These are phyloP conservation scores for Dasyornis broadbenti DNA, from an alignment of 2,113 vertebrate genomes.

Conservation along the genomic window DNA sequence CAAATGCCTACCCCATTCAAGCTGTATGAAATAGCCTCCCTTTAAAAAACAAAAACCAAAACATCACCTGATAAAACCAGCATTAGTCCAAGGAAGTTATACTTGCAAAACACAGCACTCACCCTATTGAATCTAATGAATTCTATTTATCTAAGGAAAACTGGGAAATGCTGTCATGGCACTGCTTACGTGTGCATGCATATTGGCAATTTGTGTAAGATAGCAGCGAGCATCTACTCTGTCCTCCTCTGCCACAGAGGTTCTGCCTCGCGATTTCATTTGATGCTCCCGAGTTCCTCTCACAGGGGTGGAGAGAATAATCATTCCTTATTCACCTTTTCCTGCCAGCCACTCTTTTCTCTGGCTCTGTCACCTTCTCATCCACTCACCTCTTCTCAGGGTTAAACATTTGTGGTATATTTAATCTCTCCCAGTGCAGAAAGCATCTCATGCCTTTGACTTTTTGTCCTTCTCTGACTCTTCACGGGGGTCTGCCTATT, in stretches of 20 bases:
- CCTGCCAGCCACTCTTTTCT: background rate
- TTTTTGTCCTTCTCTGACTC: background rate
- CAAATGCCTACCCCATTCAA: background rate
- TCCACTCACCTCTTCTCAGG: background rate
- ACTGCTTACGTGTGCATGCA: background rate
- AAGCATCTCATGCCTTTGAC: background rate
- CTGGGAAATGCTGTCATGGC: background rate
- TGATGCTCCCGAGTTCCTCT: background rate
- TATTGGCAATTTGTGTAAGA: background rate
- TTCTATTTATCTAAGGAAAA: background rate
- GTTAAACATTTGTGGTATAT: background rate
- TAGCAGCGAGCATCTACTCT: background rate
- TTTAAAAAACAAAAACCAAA: background rate
- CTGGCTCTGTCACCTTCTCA: background rate
- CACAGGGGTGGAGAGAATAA: background rate
- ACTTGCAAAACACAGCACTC: background rate
- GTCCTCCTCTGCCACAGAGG: background rate
- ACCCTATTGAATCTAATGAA: background rate
- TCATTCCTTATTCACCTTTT: background rate
- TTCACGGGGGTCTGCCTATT: background rate
- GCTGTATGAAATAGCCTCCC: background rate
- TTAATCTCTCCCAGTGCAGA: background rate
- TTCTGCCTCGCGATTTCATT: background rate
- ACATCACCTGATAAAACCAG: background rate
- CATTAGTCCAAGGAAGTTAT: background rate